These are phyloP conservation scores for Armadillidium nasatum DNA, from an alignment of 1,140 invertebrate genomes.

Conservation along the genomic window DNA sequence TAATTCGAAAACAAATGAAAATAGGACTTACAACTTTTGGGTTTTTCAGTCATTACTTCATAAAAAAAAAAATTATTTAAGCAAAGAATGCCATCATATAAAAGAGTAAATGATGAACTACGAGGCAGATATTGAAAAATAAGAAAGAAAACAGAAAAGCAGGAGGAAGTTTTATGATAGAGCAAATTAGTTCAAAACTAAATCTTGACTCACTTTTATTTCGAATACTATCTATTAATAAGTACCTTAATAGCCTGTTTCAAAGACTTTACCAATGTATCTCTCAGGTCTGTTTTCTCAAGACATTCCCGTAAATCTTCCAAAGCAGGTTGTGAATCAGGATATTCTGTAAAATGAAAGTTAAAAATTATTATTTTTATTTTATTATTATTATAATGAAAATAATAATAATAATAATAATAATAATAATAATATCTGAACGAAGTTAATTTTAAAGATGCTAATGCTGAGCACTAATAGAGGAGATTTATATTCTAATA, in stretches of 20 bases:
- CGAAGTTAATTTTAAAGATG: background rate
- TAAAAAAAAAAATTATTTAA: too few relatives aligned
- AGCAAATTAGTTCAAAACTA: too few relatives aligned
- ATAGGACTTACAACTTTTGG: too few relatives aligned
- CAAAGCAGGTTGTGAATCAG: slow-evolving; percentile 87
- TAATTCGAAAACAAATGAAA: too few relatives aligned
- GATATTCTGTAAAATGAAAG: slow-evolving; percentile 91
- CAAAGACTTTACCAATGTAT: slow-evolving; percentile 55
- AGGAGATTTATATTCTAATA: background rate
- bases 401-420: background rate
- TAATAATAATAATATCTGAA: background rate
- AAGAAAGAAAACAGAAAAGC: too few relatives aligned
- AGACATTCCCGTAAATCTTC: slow-evolving; percentile 83
- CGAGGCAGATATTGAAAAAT: too few relatives aligned
- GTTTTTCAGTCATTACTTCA: too few relatives aligned
- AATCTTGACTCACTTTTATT: too few relatives aligned
- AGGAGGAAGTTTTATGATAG: too few relatives aligned
- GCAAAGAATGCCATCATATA: too few relatives aligned
- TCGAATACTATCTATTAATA: too few relatives aligned
- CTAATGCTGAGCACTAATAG: background rate
- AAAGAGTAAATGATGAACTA: too few relatives aligned
- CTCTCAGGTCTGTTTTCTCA: slow-evolving; percentile 74
- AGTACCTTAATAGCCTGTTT: slow-evolving; percentile 48
- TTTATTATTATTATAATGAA: background rate
- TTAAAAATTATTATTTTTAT: background rate